Evolutionary conservation across 35 echinoderm and acorn worm genomes (phyloP).

Genomic region (Apostichopus californicus): DNA sequence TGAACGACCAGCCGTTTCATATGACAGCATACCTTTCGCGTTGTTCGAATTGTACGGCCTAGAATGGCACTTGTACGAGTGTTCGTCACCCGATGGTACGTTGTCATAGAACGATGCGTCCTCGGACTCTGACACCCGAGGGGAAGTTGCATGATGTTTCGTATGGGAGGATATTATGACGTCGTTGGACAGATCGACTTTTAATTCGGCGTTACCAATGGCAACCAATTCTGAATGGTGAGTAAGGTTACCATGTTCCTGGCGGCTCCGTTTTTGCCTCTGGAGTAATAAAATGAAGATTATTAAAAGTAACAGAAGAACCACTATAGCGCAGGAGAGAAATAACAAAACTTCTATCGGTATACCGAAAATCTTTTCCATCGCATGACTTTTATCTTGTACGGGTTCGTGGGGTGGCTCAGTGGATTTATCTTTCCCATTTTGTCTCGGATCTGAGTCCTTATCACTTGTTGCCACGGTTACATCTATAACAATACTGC

Average conservation of each 20-base stretch:
- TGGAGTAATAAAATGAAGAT: background rate
- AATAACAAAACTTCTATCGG: slow-evolving; percentile 34
- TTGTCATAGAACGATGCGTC: slow-evolving; percentile 33
- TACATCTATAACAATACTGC: background rate
- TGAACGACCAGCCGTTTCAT: background rate
- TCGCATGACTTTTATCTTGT: background rate
- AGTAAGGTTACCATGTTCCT: background rate
- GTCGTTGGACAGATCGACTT: background rate
- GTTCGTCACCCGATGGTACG: background rate
- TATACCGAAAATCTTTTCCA: slow-evolving; percentile 13
- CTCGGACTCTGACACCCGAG: background rate
- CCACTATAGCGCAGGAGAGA: slow-evolving; percentile 1
- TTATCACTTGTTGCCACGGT: background rate
- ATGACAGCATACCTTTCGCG: background rate
- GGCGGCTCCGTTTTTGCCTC: background rate
- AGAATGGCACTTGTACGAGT: background rate
- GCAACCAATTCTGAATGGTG: background rate
- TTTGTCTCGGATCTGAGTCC: background rate
- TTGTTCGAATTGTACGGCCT: background rate
- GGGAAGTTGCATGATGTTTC: background rate
- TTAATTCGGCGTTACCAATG: background rate
- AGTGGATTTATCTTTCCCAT: background rate
- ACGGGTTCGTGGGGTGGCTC: background rate
- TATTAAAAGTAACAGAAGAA: slow-evolving; percentile 20
- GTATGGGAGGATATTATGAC: background rate